A percentile compares a stretch with the other conserved stretches of the same genome.
phyloP scores from a whole-genome alignment of 2,888 invertebrate species.

The Melanophora roralis region DNA sequence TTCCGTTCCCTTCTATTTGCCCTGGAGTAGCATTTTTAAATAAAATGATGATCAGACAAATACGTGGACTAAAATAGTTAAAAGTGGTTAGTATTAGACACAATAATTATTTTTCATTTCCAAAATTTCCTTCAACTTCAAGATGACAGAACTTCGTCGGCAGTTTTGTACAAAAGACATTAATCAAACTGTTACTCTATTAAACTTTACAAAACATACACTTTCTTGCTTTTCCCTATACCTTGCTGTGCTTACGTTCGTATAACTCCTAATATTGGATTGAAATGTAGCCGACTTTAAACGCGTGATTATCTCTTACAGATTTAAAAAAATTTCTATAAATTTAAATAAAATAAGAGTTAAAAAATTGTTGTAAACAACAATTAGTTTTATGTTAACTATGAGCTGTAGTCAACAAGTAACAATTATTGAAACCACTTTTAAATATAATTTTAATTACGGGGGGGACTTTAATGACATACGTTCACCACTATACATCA shows the following conservation, averaged over 20 bases:
- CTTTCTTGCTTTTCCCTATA: background rate
- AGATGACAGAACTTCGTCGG: too few species aligned
- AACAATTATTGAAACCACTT: constrained; percentile 48
- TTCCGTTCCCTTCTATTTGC: too few species aligned
- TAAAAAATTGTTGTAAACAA: constrained; percentile 12
- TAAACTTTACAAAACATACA: background rate
- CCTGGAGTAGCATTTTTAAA: too few species aligned
- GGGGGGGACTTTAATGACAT: constrained; percentile 33
- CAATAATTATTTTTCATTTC: too few species aligned
- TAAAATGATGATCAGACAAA: too few species aligned
- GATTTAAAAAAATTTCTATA: background rate
- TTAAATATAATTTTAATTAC: constrained; percentile 26
- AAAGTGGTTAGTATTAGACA: too few species aligned
- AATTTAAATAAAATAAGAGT: background rate
- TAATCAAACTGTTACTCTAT: too few species aligned
- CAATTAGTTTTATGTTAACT: constrained; percentile 30
- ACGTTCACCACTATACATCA: background rate
- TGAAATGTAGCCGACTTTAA: background rate
- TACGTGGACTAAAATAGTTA: too few species aligned
- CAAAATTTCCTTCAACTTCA: too few species aligned
- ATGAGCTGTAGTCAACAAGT: constrained; percentile 34
- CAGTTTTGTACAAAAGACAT: too few species aligned
- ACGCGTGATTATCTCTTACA: background rate
- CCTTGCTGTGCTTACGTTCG: too few species aligned
- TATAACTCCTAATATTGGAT: background rate